Conservation (phyloP, 2,888 invertebrate genomes). For the Punctoribates punctum region DNA sequence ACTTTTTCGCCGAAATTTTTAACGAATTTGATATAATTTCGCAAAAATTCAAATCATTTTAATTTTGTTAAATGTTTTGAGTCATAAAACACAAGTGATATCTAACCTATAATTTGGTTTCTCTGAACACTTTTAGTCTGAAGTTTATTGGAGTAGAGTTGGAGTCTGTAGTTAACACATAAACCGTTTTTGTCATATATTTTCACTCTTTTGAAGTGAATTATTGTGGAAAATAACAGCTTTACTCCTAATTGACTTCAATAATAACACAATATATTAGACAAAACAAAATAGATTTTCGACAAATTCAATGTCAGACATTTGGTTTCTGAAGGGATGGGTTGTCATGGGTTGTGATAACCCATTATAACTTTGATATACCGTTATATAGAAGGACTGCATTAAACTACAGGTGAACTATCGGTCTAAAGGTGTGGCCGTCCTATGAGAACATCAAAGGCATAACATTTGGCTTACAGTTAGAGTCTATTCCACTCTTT, state of each 20-base stretch:
- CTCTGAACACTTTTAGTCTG: too few species aligned
- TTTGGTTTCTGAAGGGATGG: too few species aligned
- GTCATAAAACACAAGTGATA: too few species aligned
- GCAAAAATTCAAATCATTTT: too few species aligned
- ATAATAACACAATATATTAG: background rate
- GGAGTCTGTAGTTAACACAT: background rate
- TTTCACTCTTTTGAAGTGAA: background rate
- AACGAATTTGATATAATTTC: too few species aligned
- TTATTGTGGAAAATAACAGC: slow-evolving; percentile 13
- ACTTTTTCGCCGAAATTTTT: too few species aligned
- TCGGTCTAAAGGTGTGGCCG: slow-evolving; percentile 27
- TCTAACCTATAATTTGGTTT: too few species aligned
- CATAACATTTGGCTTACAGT: background rate
- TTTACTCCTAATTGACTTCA: slow-evolving; percentile 4
- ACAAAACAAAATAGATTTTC: slow-evolving; percentile 5
- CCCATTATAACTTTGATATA: slow-evolving; percentile 33
- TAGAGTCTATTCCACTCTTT: background rate
- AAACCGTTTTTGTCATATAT: background rate
- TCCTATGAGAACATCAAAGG: background rate
- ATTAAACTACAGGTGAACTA: slow-evolving; percentile 24
- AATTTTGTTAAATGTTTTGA: too few species aligned
- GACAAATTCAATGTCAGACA: slow-evolving; percentile 28
- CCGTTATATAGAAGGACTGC: background rate
- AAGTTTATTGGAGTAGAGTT: too few species aligned
- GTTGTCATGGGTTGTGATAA: slow-evolving; percentile 16